Evolutionary conservation across 2,888 invertebrate genomes (phyloP).

Genomic region (Heteromyza rotundicornis): DNA sequence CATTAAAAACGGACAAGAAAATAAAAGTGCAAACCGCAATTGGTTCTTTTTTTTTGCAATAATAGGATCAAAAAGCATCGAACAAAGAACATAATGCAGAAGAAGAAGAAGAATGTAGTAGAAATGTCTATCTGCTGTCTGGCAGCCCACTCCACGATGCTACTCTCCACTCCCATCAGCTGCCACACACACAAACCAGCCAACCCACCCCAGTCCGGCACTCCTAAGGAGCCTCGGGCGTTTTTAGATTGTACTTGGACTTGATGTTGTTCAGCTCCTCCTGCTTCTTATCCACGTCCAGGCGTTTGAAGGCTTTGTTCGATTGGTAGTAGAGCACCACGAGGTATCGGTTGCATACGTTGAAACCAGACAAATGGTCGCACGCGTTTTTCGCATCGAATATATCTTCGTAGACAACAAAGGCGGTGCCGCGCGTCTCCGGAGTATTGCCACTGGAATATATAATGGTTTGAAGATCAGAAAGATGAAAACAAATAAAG

Average conservation of each 20-base stretch:
- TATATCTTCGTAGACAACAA: constrained; percentile 99
- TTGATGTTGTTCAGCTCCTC: constrained; percentile 96
- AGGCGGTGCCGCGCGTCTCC: constrained; percentile 97
- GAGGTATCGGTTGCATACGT: constrained; percentile 97
- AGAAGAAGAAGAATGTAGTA: neutral
- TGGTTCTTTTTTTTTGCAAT: no score
- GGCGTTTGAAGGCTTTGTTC: constrained; percentile 93
- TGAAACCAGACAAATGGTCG: constrained; percentile 98
- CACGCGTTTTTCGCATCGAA: constrained; percentile 99
- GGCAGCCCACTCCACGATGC: neutral
- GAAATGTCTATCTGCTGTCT: constrained; percentile 18
- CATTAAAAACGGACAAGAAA: neutral
- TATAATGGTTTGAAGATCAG: no score
- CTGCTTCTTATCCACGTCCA: constrained; percentile 93
- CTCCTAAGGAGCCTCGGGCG: constrained; percentile 48
- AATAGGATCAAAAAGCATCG: neutral
- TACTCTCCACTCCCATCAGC: no score
- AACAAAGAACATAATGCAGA: neutral
- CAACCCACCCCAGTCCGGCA: neutral
- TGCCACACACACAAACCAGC: neutral
- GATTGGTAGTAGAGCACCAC: constrained; percentile 99
- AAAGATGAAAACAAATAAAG: neutral
- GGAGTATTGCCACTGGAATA: constrained; percentile 89
- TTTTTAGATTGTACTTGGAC: constrained; percentile 86
- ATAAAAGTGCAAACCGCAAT: no score